Conservation (phyloP, 2,113 vertebrate genomes). For the Trichomycterus rosablanca region DNA sequence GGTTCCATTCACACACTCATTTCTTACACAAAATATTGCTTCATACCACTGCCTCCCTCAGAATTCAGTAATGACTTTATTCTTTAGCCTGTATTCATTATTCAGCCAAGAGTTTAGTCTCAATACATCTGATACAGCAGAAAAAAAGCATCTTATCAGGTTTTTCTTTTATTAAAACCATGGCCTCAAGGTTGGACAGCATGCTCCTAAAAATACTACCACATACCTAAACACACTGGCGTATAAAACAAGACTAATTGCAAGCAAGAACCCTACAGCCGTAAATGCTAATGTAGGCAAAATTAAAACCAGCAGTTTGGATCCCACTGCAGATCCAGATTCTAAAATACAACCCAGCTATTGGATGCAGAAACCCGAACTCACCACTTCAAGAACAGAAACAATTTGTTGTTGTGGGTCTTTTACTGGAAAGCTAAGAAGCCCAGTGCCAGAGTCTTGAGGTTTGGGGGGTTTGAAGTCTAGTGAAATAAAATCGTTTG, state of each 20-base stretch:
- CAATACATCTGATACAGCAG: too few relatives aligned
- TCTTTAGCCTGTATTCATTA: too few relatives aligned
- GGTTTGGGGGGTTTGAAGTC: constrained; percentile 9
- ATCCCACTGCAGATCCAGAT: constrained; percentile 1
- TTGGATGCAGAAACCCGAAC: constrained; percentile 1
- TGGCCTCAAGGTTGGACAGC: constrained; percentile 34
- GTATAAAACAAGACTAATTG: constrained; percentile 48
- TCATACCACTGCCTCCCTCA: too few relatives aligned
- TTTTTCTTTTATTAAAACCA: too few relatives aligned
- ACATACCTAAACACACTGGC: constrained; percentile 15
- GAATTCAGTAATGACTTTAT: too few relatives aligned
- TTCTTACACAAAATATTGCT: too few relatives aligned
- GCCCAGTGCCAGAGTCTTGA: not conserved
- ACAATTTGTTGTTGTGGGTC: constrained; percentile 37
- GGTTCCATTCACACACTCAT: too few relatives aligned
- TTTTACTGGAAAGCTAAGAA: constrained; percentile 4
- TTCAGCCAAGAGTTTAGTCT: too few relatives aligned
- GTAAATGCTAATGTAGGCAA: too few relatives aligned
- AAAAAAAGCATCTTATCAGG: too few relatives aligned
- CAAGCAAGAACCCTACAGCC: constrained; percentile 20
- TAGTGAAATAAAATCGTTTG: constrained; percentile 11
- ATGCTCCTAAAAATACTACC: not conserved
- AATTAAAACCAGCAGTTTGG: constrained; percentile 37
- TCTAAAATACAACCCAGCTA: not conserved
- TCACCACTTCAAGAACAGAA: constrained; percentile 37